Base-by-base conservation (phyloP, 2,797 vertebrate species). In the Simalia tracyae region DNA sequence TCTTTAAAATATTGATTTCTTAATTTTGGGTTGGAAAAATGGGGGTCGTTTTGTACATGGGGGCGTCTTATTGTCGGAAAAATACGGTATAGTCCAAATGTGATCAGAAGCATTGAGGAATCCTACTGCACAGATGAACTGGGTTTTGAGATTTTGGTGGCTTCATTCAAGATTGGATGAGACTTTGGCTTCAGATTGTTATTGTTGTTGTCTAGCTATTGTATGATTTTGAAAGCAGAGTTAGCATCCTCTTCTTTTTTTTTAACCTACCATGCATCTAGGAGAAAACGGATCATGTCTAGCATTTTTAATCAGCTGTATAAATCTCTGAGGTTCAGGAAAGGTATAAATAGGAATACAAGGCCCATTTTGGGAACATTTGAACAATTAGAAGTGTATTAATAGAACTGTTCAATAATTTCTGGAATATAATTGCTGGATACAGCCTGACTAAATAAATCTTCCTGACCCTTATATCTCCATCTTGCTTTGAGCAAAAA, bases 391-490 rank as follows among this genome's bases (percentile, higher is more conserved):
- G 54, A 46, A 56, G 14, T 86, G 12, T n/a, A 56, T 86, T 56
- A 54, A 84, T 68, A n/a, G 26, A 68, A 31, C 66, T 10, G 28
- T 56, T 1, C 54, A 28, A 0, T 4, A 19, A 0, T 59, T 72
- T 42, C 87, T 57, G 90, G 90, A 86, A 93, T 93, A 81, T 4
- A 36, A 89, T 93, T 91, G 31, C 36, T 89, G 1, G 89, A 84
- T 61, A 59, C 57, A 10, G 12, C n/a, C 17, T 68, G n/a, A n/a
- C 31, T 31, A 68, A 68, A 68, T 68, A 5, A 68, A 68, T 68
- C n/a, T 68, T 31, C 66, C 66, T 68, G 66, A 36, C 66, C 12
- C 4, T 6, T 31, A 17, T 31, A 68, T 68, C 14, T 68, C 66
- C 66, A 68, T 68, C n/a, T 68, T 68, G 5, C 10, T n/a, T 68